Base-by-base conservation (phyloP, 1,140 invertebrate genomes). In the Oncopeltus fasciatus region DNA sequence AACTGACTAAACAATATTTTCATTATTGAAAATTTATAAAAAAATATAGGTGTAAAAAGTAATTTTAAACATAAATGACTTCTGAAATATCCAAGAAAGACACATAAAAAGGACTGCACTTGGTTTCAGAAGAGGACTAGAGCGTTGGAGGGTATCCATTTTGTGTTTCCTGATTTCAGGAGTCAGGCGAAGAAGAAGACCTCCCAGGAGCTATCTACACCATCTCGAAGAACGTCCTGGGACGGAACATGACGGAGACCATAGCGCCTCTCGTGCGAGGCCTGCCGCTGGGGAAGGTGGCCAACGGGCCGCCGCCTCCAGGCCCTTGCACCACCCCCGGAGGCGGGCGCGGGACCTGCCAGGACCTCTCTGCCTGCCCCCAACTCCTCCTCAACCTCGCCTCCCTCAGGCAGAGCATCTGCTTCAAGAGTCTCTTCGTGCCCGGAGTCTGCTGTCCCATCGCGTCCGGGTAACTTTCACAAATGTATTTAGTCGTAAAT, bases 361-460 rank as follows among this genome's bases (percentile, higher is more conserved):
- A 90, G 67, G 91, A 94, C 72, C 76, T 95, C 9, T 89, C 88
- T 66, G 87, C 87, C 64, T 95, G 92, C 73, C 90, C 91, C 0
- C 87, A 90, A 66, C 72, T 95, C 12, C 74, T 95, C 0, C 73
- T 95, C 8, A 89, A 95, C 71, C 75, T 94, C 12, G 81, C 82
- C 9, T 87, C 83, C 70, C 74, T 95, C 0, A 75, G 90, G 38
- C 86, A 92, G 69, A 92, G 89, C 0, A 77, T 95, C 8, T 95
- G 92, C 70, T 95, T 95, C 69, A 92, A 94, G 73, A 88, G 87
- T 65, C 75, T 94, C 1, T 92, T 94, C 68, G 86, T 92, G 2
- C 92, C 92, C 1, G 92, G 90, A 18, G 90, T 94, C 1, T 95
- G 91, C 70, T 94, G 91, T 74, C 90, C 90, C 0, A 21, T 24